phyloP scores from a whole-genome alignment of 2,113 vertebrate genomes.

The Synchiropus splendidus region DNA sequence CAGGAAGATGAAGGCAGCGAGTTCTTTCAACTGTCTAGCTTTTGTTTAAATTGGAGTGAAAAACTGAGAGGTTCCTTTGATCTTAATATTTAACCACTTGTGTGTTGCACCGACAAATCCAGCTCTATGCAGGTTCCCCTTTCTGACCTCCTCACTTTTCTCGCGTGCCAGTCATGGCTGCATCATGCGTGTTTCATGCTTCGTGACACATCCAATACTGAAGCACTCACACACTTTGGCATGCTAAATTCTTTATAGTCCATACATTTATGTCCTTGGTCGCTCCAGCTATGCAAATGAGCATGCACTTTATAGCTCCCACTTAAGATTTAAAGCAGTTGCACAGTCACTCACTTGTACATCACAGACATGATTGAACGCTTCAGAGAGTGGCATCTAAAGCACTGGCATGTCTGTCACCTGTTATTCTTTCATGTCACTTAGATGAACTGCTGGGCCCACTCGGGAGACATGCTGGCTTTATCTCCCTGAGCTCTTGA shows the following conservation, averaged over 20 bases:
- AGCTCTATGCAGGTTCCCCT: not conserved
- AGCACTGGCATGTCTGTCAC: constrained; percentile 5
- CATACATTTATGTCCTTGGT: not conserved
- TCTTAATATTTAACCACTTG: constrained; percentile 23
- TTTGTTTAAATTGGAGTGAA: constrained; percentile 17
- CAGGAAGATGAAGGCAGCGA: too few relatives aligned
- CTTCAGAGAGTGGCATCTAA: constrained; percentile 8
- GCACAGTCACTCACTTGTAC: constrained; percentile 3
- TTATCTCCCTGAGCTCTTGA: constrained; percentile 1
- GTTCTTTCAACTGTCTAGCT: too few relatives aligned
- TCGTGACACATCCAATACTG: constrained; percentile 16
- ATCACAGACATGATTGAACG: constrained; percentile 7
- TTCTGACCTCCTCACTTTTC: constrained; percentile 4
- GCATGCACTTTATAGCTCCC: not conserved
- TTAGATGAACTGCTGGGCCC: not conserved
- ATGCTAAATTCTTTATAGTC: constrained; percentile 14
- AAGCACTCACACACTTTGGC: constrained; percentile 7
- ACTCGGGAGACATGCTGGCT: not conserved
- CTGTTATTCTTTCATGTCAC: constrained; percentile 8
- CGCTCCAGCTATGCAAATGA: constrained; percentile 4
- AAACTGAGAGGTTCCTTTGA: constrained; percentile 1
- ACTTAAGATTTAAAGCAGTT: constrained; percentile 5
- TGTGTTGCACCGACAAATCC: not conserved
- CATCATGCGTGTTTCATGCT: constrained; percentile 12
- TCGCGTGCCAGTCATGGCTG: constrained; percentile 1